Base-by-base conservation (phyloP, 2,797 vertebrate genomes). In the Pelobates cultripes region DNA sequence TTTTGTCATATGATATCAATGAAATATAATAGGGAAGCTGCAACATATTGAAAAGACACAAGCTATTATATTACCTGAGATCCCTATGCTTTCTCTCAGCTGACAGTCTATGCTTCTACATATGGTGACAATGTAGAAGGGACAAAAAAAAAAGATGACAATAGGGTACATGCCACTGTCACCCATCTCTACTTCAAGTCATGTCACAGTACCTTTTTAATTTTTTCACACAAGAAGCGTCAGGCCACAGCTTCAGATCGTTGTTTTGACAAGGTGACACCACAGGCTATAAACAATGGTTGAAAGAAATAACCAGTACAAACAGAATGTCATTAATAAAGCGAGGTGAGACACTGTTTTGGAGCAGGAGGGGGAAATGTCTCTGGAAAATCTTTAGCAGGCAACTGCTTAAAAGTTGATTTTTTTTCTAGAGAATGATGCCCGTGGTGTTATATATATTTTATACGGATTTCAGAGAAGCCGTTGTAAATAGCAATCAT, bases 221-320 rank as follows among this genome's bases (percentile, higher is more conserved):
- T 57, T 57, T 57, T 57, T 57, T 57, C 55, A 82, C 81, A 83
- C 85, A 78, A 75, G 88, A 89, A 84, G 86, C 86, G 86, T 89
- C 88, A 90, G 87, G 88, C 87, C 87, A 84, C 43, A 78, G 55
- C 81, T 83, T 84, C 79, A 88, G 86, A 88, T 90, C 88, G 84
- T 86, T 86, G 81, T 72, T 86, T 89, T 91, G 90, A 89, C 89
- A 90, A 86, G 86, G 86, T 91, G 90, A 90, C 89, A 90, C 78
- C 60, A 74, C 86, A 61, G 43, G 82, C 84, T 43, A 75, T 47
- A 83, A 88, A 88, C 51, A 83, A 57, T 57, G 13, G 55, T 57
- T 57, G 55, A 57, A 57, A 57, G 14, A 89, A 86, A 79, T 17
- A 7, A 64, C 61, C 55, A 57, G 9, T 12, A 40, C 28, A 64